A percentile compares a stretch with the other conserved stretches of the same genome.
phyloP scores from a whole-genome alignment of 1,140 invertebrate species.

The Argopecten irradians region DNA sequence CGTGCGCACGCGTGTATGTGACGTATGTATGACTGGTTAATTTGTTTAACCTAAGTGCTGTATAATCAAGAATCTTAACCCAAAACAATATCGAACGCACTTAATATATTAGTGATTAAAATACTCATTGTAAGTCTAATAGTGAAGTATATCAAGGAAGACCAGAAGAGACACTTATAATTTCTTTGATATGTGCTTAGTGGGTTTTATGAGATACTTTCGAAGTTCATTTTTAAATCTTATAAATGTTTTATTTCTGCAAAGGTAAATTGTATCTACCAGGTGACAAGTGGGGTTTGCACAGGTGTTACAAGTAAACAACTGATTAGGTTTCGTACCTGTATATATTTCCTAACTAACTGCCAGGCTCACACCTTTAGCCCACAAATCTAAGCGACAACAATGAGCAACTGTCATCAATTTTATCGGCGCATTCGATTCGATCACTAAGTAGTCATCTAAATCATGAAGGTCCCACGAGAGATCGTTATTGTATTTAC shows the following conservation, averaged over 20 bases:
- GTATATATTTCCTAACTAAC: slow-evolving; percentile 27
- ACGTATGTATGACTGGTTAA: background rate
- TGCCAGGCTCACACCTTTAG: background rate
- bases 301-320: slow-evolving; percentile 54
- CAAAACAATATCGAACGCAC: too few species aligned
- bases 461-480: slow-evolving; percentile 1
- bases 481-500: slow-evolving; percentile 12
- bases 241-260: background rate
- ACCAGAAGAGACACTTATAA: too few species aligned
- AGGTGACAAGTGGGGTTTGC: slow-evolving; percentile 49
- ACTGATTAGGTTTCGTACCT: slow-evolving; percentile 30
- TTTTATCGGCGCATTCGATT: slow-evolving; percentile 21
- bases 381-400: background rate
- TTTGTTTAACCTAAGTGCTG: background rate
- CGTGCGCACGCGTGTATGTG: too few species aligned
- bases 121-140: too few species aligned
- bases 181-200: too few species aligned
- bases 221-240: background rate
- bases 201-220: background rate
- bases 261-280: background rate
- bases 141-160: too few species aligned
- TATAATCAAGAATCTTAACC: background rate
- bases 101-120: too few species aligned
- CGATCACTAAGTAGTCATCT: slow-evolving; percentile 16
- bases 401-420: background rate